Evolutionary conservation across 2,888 invertebrate species (phyloP), one percentile per base, ranked within the genome.

Genomic region (Ophion ellenae): DNA sequence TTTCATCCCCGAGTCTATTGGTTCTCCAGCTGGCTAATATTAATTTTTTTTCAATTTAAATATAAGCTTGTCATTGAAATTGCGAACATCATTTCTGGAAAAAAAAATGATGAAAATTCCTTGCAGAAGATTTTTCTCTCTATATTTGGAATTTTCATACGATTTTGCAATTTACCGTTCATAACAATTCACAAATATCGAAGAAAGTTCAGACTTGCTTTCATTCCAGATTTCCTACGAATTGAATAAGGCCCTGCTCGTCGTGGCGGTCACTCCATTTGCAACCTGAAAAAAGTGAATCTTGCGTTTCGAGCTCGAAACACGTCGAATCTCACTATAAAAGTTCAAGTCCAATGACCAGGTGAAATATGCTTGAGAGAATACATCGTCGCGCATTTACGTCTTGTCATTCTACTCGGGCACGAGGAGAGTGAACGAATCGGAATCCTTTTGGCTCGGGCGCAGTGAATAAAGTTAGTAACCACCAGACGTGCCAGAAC

Each of bases 341-440:
- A 59, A 67, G 75, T 64, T 78, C 40, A 40, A 69, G 78, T 78
- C 69, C 69, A 78, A 78, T 78, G 59, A 53, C 69, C 78, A 64
- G 32, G 40, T 14, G 59, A 69, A 40, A 78, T 67, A 69, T 61
- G 69, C n/a, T 69, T 45, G 69, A 57, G 24, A 45, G 77, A 45
- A 69, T 59, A 20, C 45, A 40, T 61, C 24, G 61, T 40, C 69
- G 36, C 40, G 20, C 40, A 57, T 77, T 57, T 40, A 40, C 59
- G n/a, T 32, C 32, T 78, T 59, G 40, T 75, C 14, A 59, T 78
- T 69, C 69, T 78, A 24, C 59, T 69, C 78, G 78, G 36, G 59
- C 40, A 59, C 45, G 69, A 78, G 53, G 47, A 71, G 61, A 70
- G 70, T 79, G 32, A 71, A 79, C 70, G 63, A 63, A 63, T 20